A percentile compares a stretch with the other conserved stretches of the same genome.
These are phyloP conservation scores for Eupeodes luniger DNA, from an alignment of 2,888 invertebrate genomes.

Conservation along the genomic window DNA sequence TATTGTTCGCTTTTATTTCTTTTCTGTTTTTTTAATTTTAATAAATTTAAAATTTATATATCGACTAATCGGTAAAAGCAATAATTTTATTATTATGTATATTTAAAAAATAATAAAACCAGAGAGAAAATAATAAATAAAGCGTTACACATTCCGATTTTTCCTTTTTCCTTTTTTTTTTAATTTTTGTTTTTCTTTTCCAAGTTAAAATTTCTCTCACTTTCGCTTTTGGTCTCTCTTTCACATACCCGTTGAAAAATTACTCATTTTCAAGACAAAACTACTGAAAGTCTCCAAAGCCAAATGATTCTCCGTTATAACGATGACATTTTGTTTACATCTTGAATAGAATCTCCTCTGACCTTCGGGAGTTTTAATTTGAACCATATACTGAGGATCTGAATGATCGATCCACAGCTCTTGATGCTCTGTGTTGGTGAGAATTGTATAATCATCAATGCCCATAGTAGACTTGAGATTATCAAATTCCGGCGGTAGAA, in stretches of 20 bases:
- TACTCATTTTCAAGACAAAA: conserved; percentile 79
- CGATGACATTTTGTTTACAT: conserved; percentile 80
- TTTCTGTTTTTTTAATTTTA: neutral
- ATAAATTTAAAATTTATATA: neutral
- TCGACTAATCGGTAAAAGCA: conserved; percentile 28
- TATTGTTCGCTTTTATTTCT: neutral
- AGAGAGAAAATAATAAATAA: conserved; percentile 8
- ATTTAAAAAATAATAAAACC: neutral
- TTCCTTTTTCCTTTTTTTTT: neutral
- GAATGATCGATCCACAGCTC: conserved; percentile 81
- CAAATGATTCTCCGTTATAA: conserved; percentile 78
- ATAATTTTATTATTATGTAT: neutral
- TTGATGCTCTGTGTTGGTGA: conserved; percentile 78
- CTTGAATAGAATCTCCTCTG: conserved; percentile 80
- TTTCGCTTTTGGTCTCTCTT: neutral
- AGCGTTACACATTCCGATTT: conserved; percentile 22
- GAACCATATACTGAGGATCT: conserved; percentile 80
- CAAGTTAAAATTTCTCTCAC: neutral
- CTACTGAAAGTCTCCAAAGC: conserved; percentile 81
- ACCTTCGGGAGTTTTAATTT: conserved; percentile 75
- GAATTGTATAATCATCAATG: conserved; percentile 81
- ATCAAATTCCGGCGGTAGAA: conserved; percentile 79
- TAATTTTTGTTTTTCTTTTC: neutral
- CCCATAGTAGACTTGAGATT: conserved; percentile 78
- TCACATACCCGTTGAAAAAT: conserved; percentile 8